Evolutionary conservation across 2,888 invertebrate species (phyloP).

Genomic region (Polydrusus tereticollis): DNA sequence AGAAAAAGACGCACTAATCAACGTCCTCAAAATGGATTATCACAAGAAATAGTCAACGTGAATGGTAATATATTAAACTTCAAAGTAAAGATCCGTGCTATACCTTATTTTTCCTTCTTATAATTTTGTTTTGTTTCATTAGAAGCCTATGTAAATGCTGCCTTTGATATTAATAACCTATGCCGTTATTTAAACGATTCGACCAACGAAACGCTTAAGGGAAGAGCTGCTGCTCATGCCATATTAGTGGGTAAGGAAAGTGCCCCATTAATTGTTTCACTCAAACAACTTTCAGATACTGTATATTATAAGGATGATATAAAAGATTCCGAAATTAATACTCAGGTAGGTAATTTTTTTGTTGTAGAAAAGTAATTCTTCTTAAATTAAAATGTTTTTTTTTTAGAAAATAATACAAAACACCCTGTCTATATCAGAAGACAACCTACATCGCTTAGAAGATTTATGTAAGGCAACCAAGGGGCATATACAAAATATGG

Average conservation of each 20-base stretch:
- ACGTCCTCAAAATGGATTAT: background rate
- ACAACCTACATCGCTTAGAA: no score
- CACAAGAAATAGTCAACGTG: background rate
- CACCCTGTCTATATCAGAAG: no score
- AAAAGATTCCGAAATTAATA: background rate
- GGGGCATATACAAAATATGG: no score
- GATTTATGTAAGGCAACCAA: no score
- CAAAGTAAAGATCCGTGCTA: background rate
- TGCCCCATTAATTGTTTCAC: constrained; percentile 15
- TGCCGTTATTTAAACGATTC: background rate
- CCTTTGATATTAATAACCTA: background rate
- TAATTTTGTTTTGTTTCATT: no score
- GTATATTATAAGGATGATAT: background rate
- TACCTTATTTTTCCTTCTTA: background rate
- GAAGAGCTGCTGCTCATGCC: background rate
- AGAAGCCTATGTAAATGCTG: background rate
- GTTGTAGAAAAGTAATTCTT: no score
- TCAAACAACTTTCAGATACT: constrained; percentile 14
- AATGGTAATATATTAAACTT: background rate
- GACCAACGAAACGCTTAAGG: background rate
- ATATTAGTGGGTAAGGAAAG: constrained; percentile 4
- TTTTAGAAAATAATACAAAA: no score
- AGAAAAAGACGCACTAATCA: background rate
- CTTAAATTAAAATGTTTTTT: no score
- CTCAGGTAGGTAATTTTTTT: no score